phyloP scores from a whole-genome alignment of 2,888 invertebrate species.

The Drosophila multiciliata region DNA sequence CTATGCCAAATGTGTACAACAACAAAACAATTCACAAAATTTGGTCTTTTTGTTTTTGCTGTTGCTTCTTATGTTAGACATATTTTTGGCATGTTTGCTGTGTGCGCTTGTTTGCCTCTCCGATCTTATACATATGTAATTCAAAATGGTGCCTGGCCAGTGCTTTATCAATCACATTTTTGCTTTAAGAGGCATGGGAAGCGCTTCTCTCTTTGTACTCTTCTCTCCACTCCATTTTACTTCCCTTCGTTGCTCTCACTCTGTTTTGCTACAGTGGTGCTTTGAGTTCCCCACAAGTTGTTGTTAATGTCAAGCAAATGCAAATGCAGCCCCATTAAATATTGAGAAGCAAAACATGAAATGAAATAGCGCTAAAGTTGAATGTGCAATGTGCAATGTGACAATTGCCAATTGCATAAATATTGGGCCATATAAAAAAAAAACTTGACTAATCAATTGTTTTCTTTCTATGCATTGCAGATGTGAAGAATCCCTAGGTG shows the following conservation, averaged over 20 bases:
- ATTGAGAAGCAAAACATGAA: slow-evolving; percentile 23
- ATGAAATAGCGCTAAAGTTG: slow-evolving; percentile 56
- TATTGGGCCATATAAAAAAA: slow-evolving; percentile 20
- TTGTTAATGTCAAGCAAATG: slow-evolving; percentile 40
- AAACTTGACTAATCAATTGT: slow-evolving; percentile 42
- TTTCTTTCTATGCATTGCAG: slow-evolving; percentile 63
- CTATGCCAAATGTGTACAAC: slow-evolving; percentile 16
- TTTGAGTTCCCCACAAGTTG: neutral
- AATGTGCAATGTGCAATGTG: slow-evolving; percentile 68
- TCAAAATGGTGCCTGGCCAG: slow-evolving; percentile 34
- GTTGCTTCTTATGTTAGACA: slow-evolving; percentile 27
- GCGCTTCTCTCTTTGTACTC: neutral
- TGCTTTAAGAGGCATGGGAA: slow-evolving; percentile 9
- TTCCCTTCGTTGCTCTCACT: neutral
- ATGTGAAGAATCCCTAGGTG: slow-evolving; percentile 85
- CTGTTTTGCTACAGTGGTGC: slow-evolving; percentile 9
- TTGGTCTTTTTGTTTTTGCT: neutral
- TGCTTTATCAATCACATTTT: slow-evolving; percentile 16
- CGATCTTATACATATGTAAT: slow-evolving; percentile 44
- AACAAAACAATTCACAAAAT: neutral
- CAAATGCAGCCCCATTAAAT: slow-evolving; percentile 20
- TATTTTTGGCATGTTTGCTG: slow-evolving; percentile 61
- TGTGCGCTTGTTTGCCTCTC: slow-evolving; percentile 7
- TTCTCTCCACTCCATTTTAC: slow-evolving; percentile 7
- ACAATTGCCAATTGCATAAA: slow-evolving; percentile 64